Evolutionary conservation across 2,113 vertebrate genomes (phyloP).

Genomic region (Daboia siamensis): DNA sequence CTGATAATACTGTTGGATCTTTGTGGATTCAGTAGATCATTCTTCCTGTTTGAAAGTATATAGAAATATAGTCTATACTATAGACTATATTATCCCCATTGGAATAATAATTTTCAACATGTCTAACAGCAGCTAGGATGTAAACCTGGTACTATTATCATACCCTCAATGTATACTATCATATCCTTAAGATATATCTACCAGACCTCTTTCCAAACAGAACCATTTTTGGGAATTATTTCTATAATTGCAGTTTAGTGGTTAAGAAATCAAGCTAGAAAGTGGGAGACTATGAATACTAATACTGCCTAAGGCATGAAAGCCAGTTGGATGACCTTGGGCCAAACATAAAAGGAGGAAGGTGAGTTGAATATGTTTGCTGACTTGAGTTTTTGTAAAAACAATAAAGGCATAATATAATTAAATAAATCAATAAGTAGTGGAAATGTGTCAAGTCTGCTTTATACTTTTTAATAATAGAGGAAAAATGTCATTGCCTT

Average conservation of each 20-base stretch:
- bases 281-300: neutral
- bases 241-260: neutral
- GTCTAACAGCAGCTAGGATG: neutral
- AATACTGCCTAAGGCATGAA: neutral
- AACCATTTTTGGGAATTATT: neutral
- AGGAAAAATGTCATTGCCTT: neutral
- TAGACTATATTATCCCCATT: neutral
- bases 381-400: no score
- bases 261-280: no score
- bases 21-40: neutral
- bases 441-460: neutral
- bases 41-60: neutral
- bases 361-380: no score
- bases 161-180: neutral
- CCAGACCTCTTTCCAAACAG: neutral
- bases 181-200: neutral
- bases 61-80: no score
- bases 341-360: no score
- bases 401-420: no score
- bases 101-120: neutral
- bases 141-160: neutral
- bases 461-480: neutral
- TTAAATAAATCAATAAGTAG: no score
- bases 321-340: neutral
- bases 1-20: neutral